Evolutionary conservation across 1,140 invertebrate species (phyloP), one percentile per base, ranked within the genome.

Genomic region (Trachymyrmex cornetzi): DNA sequence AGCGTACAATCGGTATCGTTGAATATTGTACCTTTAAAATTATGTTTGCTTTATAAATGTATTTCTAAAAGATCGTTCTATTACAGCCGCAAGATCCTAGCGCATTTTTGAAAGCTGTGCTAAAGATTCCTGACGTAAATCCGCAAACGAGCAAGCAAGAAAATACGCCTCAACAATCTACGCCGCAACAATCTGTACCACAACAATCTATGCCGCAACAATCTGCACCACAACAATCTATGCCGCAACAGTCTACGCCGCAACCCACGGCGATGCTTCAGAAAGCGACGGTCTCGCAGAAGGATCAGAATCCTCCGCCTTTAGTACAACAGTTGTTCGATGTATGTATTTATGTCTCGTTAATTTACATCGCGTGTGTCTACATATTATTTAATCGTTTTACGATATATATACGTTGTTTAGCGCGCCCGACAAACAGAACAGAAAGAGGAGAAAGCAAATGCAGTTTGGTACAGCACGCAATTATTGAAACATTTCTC

Each of bases 301-400:
- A 90, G 87, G 89, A 82, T 34, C 89, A 88, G 90, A 89, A 93
- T 27, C 92, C 94, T 53, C 93, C 94, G 24, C 91, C 93, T 38
- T 92, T 95, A 87, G 94, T 95, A 38, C 94, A 95, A 92, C 94
- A 94, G 69, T 88, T 95, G 57, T 95, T 95, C 61, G 94, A 95
- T 88, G 94, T 95, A 93, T 74, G 92, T 91, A 72, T 77, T n/a
- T 48, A 77, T 27, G 67, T 63, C 0, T 0, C 80, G 5, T 75
- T 22, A n/a, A 24, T 72, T 5, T 6, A 24, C 30, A 16, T 57
- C 2, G 12, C 50, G 3, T 3, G 2, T 44, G 12, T 38, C 55
- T 75, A 55, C 38, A 82, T 34, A 38, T 59, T 50, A 22, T 71
- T 61, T 24, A 72, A 63, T 44, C 63, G 64, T 63, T 61, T 77